phyloP scores from a whole-genome alignment of 2,113 vertebrate genomes.

The Varanus komodoensis region DNA sequence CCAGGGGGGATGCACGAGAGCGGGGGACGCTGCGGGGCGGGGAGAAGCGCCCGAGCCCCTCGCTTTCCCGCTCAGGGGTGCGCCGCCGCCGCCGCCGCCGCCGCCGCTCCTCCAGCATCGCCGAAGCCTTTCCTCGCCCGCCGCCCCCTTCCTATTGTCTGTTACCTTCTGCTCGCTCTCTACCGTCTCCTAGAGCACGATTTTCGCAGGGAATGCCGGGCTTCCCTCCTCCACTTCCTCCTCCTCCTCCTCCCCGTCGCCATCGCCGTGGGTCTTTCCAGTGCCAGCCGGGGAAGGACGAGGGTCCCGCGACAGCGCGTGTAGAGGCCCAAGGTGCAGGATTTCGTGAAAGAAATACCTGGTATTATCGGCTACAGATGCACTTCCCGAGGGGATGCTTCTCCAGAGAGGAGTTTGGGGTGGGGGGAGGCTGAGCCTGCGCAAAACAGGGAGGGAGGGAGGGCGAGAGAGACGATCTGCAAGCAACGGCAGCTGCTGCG shows the following conservation, averaged over 20 bases:
- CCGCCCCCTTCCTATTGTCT: neutral
- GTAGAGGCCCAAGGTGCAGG: neutral
- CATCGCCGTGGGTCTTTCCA: conserved; percentile 30
- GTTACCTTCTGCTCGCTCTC: neutral
- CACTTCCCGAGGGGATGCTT: conserved; percentile 45
- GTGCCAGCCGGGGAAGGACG: neutral
- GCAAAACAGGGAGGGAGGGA: conserved; percentile 18
- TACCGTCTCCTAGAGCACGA: neutral
- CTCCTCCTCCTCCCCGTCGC: conserved; percentile 26
- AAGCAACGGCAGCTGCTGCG: neutral
- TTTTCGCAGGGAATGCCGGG: conserved; percentile 9
- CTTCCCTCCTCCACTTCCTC: conserved; percentile 5
- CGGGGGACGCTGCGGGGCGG: conserved; percentile 38
- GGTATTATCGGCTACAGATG: neutral
- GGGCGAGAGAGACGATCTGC: too few relatives aligned
- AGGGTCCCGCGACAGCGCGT: neutral
- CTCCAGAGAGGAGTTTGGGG: conserved; percentile 26
- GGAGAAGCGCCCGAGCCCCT: conserved; percentile 33
- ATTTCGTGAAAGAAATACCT: neutral
- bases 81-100: conserved; percentile 10
- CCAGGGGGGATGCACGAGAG: conserved; percentile 32
- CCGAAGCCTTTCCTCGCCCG: neutral
- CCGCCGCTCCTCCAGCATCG: neutral
- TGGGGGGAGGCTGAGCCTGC: conserved; percentile 31
- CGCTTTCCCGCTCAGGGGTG: conserved; percentile 48